Percentiles rank a stretch among this genome's conserved stretches.
Conservation (phyloP, 2,797 vertebrate species). For the Nyctalus aviator region DNA sequence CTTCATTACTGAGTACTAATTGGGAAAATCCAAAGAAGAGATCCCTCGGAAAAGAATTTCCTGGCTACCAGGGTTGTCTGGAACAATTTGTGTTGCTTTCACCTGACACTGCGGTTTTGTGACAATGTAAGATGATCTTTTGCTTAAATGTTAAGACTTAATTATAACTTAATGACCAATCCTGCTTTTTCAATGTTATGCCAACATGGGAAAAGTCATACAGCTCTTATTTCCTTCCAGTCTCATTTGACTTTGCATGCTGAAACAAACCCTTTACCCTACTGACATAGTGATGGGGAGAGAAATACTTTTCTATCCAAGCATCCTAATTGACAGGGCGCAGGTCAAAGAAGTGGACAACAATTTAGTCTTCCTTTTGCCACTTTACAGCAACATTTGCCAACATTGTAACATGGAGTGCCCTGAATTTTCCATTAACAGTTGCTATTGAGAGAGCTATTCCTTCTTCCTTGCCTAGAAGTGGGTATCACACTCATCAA, state of each 20-base stretch:
- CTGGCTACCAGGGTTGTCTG: background rate
- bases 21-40: slow-evolving; percentile 64
- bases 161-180: slow-evolving; percentile 11
- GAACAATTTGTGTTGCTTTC: slow-evolving; percentile 50
- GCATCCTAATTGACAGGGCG: background rate
- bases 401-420: background rate
- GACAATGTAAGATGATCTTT: slow-evolving; percentile 16
- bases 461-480: background rate
- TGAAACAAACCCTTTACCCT: background rate
- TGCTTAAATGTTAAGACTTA: slow-evolving; percentile 19
- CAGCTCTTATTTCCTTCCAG: background rate
- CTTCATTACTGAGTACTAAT: slow-evolving; percentile 60
- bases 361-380: background rate
- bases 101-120: slow-evolving; percentile 39
- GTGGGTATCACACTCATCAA: background rate
- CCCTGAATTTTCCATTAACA: background rate
- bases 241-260: slow-evolving; percentile 36
- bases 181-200: background rate
- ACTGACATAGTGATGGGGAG: background rate
- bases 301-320: background rate
- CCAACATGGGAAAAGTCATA: background rate
- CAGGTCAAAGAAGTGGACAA: background rate
- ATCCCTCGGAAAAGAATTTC: slow-evolving; percentile 51
- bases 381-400: background rate
- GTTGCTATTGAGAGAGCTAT: background rate